A percentile compares a stretch with the other conserved stretches of the same genome.
phyloP scores from a whole-genome alignment of 2,797 vertebrate species.

The Aldrovandia affinis region DNA sequence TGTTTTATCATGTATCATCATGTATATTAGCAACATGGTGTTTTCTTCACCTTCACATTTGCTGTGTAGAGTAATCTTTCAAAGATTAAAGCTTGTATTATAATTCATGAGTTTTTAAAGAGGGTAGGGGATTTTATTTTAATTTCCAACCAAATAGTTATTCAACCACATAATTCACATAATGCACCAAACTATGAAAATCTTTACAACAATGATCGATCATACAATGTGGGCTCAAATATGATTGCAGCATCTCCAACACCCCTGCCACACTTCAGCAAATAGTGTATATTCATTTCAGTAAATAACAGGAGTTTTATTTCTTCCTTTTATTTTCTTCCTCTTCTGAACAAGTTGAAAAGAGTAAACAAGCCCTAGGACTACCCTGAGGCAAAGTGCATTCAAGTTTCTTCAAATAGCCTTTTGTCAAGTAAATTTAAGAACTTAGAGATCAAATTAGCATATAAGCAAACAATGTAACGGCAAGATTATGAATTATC shows the following conservation, averaged over 20 bases:
- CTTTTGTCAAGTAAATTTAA: conserved; percentile 6
- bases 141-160: neutral
- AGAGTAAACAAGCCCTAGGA: neutral
- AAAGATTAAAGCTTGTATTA: neutral
- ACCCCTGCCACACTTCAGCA: neutral
- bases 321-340: neutral
- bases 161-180: neutral
- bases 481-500: neutral
- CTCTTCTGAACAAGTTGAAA: neutral
- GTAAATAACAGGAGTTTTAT: neutral
- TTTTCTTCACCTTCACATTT: neutral
- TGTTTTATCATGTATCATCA: neutral
- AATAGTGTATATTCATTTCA: neutral
- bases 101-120: neutral
- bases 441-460: conserved; percentile 8
- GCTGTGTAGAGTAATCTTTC: neutral
- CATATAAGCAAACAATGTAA: neutral
- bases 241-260: neutral
- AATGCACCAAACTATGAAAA: neutral
- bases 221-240: neutral
- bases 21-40: neutral
- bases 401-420: neutral
- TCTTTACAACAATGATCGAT: neutral
- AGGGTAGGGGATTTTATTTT: neutral
- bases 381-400: neutral